A percentile compares a stretch with the other conserved stretches of the same genome.
These are phyloP conservation scores for Temnothorax nylanderi DNA, from an alignment of 1,140 invertebrate genomes.

Conservation along the genomic window DNA sequence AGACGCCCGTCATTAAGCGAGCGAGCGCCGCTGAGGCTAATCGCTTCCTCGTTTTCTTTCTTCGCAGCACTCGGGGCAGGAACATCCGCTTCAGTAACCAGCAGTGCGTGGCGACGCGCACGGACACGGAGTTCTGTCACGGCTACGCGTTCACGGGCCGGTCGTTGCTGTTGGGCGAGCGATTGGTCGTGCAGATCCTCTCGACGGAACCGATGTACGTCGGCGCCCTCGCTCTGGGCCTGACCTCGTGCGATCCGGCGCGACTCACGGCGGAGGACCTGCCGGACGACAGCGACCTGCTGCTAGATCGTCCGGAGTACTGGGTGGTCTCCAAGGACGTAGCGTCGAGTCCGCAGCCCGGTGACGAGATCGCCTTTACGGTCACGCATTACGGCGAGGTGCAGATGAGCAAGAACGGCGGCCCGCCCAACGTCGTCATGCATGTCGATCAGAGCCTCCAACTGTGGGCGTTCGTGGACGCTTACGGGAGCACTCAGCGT, in stretches of 20 bases:
- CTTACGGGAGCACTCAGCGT: constrained; percentile 97
- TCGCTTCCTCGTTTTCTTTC: constrained; percentile 54
- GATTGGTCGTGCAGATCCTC: constrained; percentile 94
- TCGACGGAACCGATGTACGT: constrained; percentile 94
- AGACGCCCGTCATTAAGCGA: constrained; percentile 35
- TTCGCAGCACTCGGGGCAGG: constrained; percentile 90
- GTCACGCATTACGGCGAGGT: constrained; percentile 95
- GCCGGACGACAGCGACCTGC: constrained; percentile 96
- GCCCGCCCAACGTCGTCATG: constrained; percentile 93
- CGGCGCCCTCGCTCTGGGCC: constrained; percentile 95
- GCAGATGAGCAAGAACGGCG: constrained; percentile 95
- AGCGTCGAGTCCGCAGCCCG: constrained; percentile 92
- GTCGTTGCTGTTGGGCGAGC: constrained; percentile 94
- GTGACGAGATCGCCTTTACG: constrained; percentile 96
- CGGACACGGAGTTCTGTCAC: constrained; percentile 95
- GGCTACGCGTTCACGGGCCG: constrained; percentile 97
- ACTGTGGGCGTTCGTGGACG: constrained; percentile 98
- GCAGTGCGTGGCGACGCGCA: constrained; percentile 92
- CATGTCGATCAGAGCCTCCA: constrained; percentile 96
- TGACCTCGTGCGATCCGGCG: constrained; percentile 97
- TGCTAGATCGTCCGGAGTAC: constrained; percentile 98
- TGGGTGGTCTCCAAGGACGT: constrained; percentile 98
- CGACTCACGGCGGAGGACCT: constrained; percentile 90
- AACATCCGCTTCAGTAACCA: constrained; percentile 94
- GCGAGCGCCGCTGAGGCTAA: constrained; percentile 42